phyloP scores from a whole-genome alignment of 2,113 vertebrate species.

The Chinchilla lanigera region DNA sequence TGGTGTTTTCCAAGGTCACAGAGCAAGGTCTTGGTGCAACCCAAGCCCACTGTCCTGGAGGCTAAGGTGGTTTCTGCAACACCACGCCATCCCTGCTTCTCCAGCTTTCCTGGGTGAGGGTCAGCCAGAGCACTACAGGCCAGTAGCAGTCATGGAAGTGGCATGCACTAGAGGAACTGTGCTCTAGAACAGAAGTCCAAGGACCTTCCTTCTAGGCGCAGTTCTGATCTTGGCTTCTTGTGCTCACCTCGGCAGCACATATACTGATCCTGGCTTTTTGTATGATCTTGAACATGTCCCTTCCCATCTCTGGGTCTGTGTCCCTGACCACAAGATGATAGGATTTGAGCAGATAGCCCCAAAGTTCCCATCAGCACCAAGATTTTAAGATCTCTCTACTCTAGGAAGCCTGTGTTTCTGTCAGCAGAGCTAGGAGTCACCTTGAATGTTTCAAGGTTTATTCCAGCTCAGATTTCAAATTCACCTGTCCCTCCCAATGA shows the following conservation, averaged over 20 bases:
- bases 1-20: conserved; percentile 56
- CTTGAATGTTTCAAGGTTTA: background rate
- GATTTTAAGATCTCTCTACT: conserved; percentile 3
- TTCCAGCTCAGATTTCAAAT: conserved; percentile 47
- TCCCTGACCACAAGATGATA: background rate
- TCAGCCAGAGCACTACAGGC: background rate
- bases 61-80: background rate
- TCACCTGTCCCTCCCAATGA: background rate
- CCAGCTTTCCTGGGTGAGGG: background rate
- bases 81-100: background rate
- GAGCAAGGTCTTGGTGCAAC: background rate
- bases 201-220: background rate
- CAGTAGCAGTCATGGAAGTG: rapidly evolving
- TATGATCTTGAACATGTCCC: conserved; percentile 30
- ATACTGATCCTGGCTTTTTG: background rate
- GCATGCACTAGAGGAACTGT: background rate
- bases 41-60: background rate
- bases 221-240: background rate
- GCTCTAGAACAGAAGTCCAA: background rate
- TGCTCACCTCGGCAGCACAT: too few relatives aligned
- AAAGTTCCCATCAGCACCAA: background rate
- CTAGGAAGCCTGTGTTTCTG: background rate
- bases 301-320: background rate
- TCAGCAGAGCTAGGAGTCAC: background rate
- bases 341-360: background rate